Evolutionary conservation across 2,888 invertebrate genomes (phyloP), one percentile per base, ranked within the genome.

Genomic region (Baronia brevicornis): DNA sequence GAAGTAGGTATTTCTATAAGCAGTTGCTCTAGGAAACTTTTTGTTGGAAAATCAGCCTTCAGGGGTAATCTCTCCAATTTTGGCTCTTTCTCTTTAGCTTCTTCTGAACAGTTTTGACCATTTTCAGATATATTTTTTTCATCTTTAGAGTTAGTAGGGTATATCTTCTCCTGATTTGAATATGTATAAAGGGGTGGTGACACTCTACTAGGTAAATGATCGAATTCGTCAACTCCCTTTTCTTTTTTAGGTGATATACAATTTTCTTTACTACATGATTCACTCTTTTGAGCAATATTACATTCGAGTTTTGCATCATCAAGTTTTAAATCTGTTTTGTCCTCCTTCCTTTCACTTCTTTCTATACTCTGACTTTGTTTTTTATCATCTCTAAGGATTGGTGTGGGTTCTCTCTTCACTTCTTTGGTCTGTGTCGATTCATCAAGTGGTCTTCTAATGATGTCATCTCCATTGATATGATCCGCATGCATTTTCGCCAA

Each of bases 1-100:
- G 84, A 72, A 39, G 86, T 80, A 3, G 95, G 95, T 49, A 95
- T 95, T 65, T 95, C 95, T 50, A 95, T 95, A 1, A 94, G 85
- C 50, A 95, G 86, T 60, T 94, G 94, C 56, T 93, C 92, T 21
- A 93, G 74, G 27, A 91, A 62, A 31, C 90, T 90, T 51, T 88
- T 88, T 51, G 86, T 79, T 34, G 74, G 85, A 45, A 75, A 85
- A 48, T 79, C 84, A 10, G 80, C 82, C 39, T 84, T 82, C 5
- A 82, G 46, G 7, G 74, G 72, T 32, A 78, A 40, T 51, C 80
- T 60, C 43, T 82, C 80, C 3, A 73, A 39, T 36, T 66, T 64
- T 3, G 60, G 49, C 27, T 68, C 69, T 21, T 43, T 43, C 19
- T 60, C 53, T 21, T 46, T 46, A 22, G 54, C 52, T 6, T 39